phyloP scores from a whole-genome alignment of 2,113 vertebrate genomes.

The Cathartes aura region DNA sequence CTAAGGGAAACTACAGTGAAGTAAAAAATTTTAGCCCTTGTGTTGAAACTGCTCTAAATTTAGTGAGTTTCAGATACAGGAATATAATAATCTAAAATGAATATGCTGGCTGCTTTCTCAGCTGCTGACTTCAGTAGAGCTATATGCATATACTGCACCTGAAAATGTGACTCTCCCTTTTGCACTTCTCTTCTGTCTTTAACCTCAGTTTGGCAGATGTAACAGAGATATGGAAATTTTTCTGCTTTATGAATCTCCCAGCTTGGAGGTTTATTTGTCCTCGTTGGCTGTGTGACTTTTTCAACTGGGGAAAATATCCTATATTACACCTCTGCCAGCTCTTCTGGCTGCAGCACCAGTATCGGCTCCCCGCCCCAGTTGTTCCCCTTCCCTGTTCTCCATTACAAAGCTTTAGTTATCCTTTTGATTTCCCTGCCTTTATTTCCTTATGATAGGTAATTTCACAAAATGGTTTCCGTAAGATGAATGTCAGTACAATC shows the following conservation, averaged over 20 bases:
- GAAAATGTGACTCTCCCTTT: not conserved
- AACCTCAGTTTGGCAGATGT: not conserved
- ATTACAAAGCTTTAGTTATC: not conserved
- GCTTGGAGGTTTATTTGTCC: not conserved
- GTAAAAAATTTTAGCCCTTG: not conserved
- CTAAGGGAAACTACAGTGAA: not conserved
- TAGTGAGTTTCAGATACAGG: not conserved
- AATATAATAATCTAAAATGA: not conserved
- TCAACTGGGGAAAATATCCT: not conserved
- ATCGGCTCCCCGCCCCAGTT: rapidly evolving
- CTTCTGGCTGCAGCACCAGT: not conserved
- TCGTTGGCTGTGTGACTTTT: not conserved
- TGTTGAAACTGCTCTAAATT: not conserved
- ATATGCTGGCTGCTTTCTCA: not conserved
- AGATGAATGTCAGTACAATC: not conserved
- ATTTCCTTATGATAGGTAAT: not conserved
- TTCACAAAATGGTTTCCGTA: not conserved
- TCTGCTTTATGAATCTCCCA: not conserved
- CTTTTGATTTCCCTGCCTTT: not conserved
- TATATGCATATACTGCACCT: not conserved
- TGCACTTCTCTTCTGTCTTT: not conserved
- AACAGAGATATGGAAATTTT: not conserved
- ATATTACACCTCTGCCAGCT: not conserved
- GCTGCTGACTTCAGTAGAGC: not conserved
- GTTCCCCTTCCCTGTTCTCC: not conserved